phyloP scores from a whole-genome alignment of 2,888 invertebrate species.

The Meta bourneti region DNA sequence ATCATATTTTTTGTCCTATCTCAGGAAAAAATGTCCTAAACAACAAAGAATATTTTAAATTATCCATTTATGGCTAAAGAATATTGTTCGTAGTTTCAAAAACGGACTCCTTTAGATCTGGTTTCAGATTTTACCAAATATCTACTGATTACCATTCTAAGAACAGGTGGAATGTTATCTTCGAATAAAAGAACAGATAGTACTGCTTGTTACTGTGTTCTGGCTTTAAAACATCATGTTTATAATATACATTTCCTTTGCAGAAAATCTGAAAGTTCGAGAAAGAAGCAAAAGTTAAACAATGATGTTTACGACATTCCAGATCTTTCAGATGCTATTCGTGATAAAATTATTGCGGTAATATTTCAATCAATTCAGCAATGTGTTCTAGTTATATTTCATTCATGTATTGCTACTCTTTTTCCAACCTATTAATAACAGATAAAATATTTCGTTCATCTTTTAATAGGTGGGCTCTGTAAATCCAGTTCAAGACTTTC shows the following conservation, averaged over 20 bases:
- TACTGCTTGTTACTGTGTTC: too few relatives aligned
- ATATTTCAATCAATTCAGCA: slow-evolving; percentile 2
- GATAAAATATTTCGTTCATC: not conserved
- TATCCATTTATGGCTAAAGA: too few relatives aligned
- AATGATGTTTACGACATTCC: not conserved
- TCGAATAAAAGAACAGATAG: too few relatives aligned
- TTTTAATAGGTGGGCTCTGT: slow-evolving; percentile 61
- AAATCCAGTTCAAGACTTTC: slow-evolving; percentile 70
- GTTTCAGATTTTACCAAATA: too few relatives aligned
- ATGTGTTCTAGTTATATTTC: not conserved
- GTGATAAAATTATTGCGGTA: slow-evolving; percentile 47
- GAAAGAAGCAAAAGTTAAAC: slow-evolving; percentile 5
- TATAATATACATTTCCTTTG: not conserved
- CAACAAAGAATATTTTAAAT: too few relatives aligned
- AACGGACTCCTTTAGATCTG: too few relatives aligned
- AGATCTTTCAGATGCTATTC: slow-evolving; percentile 27
- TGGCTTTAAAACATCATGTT: too few relatives aligned
- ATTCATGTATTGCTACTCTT: not conserved
- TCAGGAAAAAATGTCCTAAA: too few relatives aligned
- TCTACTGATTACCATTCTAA: too few relatives aligned
- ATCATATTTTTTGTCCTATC: too few relatives aligned
- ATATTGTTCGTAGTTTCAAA: too few relatives aligned
- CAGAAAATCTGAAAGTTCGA: slow-evolving; percentile 30
- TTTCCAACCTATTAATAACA: not conserved
- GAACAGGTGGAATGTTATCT: too few relatives aligned